Percentiles rank a stretch among this genome's conserved stretches.
These are phyloP conservation scores for Clarias pachynema DNA, from an alignment of 2,797 vertebrate genomes.

Conservation along the genomic window DNA sequence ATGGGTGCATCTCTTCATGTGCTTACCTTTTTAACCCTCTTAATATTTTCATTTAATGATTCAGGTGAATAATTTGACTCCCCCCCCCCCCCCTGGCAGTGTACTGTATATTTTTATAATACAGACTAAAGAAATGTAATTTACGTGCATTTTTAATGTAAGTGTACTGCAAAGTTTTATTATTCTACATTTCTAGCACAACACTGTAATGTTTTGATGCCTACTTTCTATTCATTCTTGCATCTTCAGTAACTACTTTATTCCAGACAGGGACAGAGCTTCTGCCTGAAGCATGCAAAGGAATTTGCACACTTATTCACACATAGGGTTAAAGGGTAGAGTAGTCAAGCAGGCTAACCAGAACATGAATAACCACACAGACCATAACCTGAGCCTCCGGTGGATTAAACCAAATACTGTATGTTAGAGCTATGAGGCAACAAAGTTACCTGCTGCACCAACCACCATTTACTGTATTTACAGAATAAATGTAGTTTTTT, in stretches of 20 bases:
- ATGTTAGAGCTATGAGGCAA: not conserved
- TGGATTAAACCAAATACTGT: not conserved
- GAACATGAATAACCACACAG: not conserved
- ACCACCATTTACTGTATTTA: not conserved
- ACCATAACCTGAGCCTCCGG: not conserved
- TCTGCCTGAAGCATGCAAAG: not conserved
- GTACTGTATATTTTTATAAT: too few relatives aligned
- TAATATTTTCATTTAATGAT: too few relatives aligned
- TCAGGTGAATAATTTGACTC: too few relatives aligned
- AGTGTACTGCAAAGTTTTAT: not conserved
- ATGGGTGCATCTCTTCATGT: too few relatives aligned
- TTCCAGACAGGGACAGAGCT: not conserved
- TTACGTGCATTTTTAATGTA: not conserved
- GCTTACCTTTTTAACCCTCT: too few relatives aligned
- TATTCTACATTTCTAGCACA: conserved; percentile 14
- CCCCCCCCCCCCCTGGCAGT: too few relatives aligned
- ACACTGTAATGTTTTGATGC: conserved; percentile 29
- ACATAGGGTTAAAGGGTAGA: not conserved
- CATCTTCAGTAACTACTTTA: not conserved
- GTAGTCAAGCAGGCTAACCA: not conserved
- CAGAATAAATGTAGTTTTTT: too few relatives aligned
- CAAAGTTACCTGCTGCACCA: not conserved
- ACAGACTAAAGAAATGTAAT: not conserved
- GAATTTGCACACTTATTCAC: not conserved
- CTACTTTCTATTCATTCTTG: not conserved